Percentiles rank a stretch among this genome's conserved stretches.
phyloP scores from a whole-genome alignment of 1,140 invertebrate species.

The Leptinotarsa undecemlineata region DNA sequence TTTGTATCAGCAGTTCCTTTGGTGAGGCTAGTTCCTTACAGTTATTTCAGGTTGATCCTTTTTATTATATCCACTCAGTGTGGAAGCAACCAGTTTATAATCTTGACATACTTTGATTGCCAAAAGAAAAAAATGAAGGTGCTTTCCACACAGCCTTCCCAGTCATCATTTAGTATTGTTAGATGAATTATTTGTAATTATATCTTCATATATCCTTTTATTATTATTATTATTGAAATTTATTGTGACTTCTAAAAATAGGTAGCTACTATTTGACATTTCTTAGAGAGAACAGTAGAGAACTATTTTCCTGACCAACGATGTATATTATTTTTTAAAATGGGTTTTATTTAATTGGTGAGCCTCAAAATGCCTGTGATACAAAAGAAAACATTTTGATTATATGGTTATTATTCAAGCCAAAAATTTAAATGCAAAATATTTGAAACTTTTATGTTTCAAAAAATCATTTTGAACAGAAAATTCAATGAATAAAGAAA shows the following conservation, averaged over 20 bases:
- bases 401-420: conserved; percentile 16
- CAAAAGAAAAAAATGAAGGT: neutral
- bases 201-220: neutral
- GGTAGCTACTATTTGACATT: neutral
- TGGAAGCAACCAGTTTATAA: no score
- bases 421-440: conserved; percentile 7
- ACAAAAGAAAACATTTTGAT: conserved; percentile 18
- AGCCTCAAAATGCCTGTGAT: conserved; percentile 21
- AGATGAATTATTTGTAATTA: neutral
- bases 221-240: conserved; percentile 2
- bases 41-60: no score
- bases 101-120: no score
- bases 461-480: conserved; percentile 19
- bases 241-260: conserved; percentile 3
- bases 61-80: no score
- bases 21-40: no score
- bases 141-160: neutral
- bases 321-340: conserved; percentile 11
- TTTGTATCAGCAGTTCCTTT: no score
- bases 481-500: neutral
- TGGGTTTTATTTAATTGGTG: conserved; percentile 7
- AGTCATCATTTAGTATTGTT: neutral
- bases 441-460: conserved; percentile 15
- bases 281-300: neutral
- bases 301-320: conserved; percentile 17